Evolutionary conservation across 1,140 invertebrate species (phyloP).

Genomic region (Diachasmimorpha longicaudata): DNA sequence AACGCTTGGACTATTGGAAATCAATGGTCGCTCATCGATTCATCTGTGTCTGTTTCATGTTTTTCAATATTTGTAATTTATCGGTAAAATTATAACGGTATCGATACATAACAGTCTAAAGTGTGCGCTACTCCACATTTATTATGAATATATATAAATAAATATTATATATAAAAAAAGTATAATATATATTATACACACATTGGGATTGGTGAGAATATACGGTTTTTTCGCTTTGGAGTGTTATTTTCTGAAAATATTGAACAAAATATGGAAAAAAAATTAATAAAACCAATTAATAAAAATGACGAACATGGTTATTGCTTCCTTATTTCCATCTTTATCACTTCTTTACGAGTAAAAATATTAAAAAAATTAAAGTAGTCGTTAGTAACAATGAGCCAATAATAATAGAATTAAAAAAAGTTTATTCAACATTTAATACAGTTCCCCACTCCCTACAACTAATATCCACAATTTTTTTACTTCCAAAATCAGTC

Average conservation of each 20-base stretch:
- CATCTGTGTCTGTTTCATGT: constrained; percentile 62
- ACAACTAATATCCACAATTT: constrained; percentile 49
- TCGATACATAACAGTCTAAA: constrained; percentile 63
- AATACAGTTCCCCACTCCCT: constrained; percentile 49
- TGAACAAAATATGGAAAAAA: constrained; percentile 65
- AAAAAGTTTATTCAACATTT: constrained; percentile 18
- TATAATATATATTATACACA: constrained; percentile 61
- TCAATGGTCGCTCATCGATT: constrained; percentile 32
- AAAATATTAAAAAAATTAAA: no score
- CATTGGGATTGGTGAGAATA: constrained; percentile 63
- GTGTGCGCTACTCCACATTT: constrained; percentile 63
- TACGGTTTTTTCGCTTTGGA: constrained; percentile 64
- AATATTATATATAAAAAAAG: constrained; percentile 58
- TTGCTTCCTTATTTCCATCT: not conserved
- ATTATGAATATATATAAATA: constrained; percentile 57
- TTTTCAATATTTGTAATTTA: constrained; percentile 65
- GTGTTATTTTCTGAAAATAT: constrained; percentile 67
- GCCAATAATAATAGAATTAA: no score
- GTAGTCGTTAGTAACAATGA: not conserved
- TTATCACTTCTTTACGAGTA: no score
- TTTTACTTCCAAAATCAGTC: constrained; percentile 20
- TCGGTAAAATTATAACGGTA: constrained; percentile 63
- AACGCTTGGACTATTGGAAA: not conserved
- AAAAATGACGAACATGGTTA: constrained; percentile 39
- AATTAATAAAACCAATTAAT: constrained; percentile 63